These are phyloP conservation scores for Bruchidius siliquastri DNA, from an alignment of 2,888 invertebrate genomes.

Conservation along the genomic window DNA sequence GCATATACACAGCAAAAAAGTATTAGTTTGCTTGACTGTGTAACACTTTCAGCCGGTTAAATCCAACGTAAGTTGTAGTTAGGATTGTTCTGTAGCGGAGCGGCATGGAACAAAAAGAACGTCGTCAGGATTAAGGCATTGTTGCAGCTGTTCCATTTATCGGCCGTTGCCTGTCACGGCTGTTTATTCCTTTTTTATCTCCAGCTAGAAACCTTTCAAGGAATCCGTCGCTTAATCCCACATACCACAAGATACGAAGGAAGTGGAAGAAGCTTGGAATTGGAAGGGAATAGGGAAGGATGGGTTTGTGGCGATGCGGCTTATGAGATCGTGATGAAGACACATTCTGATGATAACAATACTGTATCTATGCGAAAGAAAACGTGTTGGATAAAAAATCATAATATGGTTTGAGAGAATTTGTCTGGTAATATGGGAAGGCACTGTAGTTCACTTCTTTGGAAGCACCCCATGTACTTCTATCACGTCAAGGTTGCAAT, in stretches of 20 bases:
- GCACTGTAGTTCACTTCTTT: too few species aligned
- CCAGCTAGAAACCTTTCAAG: not conserved
- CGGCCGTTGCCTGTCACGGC: not conserved
- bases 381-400: too few species aligned
- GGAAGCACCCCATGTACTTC: too few species aligned
- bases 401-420: too few species aligned
- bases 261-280: not conserved
- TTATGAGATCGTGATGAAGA: not conserved
- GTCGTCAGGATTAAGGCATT: not conserved
- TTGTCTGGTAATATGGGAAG: too few species aligned
- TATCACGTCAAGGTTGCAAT: too few species aligned
- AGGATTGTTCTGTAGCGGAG: not conserved
- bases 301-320: not conserved
- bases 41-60: not conserved
- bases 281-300: not conserved
- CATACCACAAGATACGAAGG: not conserved
- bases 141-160: not conserved
- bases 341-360: too few species aligned
- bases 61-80: not conserved
- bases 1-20: not conserved
- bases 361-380: too few species aligned
- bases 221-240: not conserved
- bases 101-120: not conserved
- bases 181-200: not conserved
- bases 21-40: not conserved